Base-by-base conservation (phyloP, 1,140 invertebrate genomes). In the Atopsyche davidsoni region DNA sequence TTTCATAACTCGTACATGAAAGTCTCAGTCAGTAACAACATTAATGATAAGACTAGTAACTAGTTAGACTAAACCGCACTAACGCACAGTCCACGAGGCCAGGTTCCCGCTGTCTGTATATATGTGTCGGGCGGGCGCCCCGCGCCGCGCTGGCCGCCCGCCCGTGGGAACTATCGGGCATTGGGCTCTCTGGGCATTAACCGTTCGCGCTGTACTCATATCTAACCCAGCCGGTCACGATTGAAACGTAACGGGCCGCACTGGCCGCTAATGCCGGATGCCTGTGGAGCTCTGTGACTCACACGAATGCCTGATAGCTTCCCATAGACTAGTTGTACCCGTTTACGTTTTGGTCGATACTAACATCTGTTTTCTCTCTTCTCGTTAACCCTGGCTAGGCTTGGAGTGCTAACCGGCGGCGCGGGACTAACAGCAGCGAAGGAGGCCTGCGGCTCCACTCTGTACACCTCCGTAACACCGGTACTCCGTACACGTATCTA, bases 351-450 rank as follows among this genome's bases (percentile, higher is more conserved):
- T 62, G 68, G 70, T 66, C 69, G 64, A 72, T 70, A 74, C 72
- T 74, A 74, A 74, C 72, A 70, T 73, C 71, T 74, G 71, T 56
- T 59, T 46, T 74, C 72, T 67, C 71, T 72, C 68, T 72, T 69
- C 72, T 70, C 68, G 71, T 67, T 71, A 73, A 74, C 71, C 69
- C 64, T 64, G 70, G 69, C 70, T 80, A 81, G 79, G 79, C 79
- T 75, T 75, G 73, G 79, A 79, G 79, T 81, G 79, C 78, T 80
- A 80, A 79, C 75, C 44, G 51, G 55, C 52, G 68, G 67, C 65
- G 67, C 62, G 62, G 68, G 54, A 57, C 55, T 57, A 57, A 57
- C 55, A 52, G 46, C 44, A 43, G 25, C 38, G 43, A 22, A 36
- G 48, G 47, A 32, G 28, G 48, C 42, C 43, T 25, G 41, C 41